A percentile compares a stretch with the other conserved stretches of the same genome.
Evolutionary conservation across 2,888 invertebrate species (phyloP).

Genomic region (Proisotoma minuta): DNA sequence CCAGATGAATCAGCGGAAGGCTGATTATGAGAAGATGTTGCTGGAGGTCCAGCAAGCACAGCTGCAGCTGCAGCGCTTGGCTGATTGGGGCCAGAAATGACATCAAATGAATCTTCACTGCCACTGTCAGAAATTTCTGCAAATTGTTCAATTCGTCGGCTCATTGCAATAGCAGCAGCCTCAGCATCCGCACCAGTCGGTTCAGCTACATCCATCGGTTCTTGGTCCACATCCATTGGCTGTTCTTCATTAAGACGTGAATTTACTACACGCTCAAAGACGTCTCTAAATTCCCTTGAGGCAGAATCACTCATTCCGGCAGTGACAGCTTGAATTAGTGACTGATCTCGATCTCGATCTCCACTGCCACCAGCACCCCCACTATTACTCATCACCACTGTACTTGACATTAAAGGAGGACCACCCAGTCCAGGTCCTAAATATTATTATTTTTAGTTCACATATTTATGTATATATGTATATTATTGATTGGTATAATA

Average conservation of each 20-base stretch:
- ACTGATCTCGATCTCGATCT: constrained; percentile 8
- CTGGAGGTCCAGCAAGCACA: constrained; percentile 13
- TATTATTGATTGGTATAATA: no score
- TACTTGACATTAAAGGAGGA: constrained; percentile 13
- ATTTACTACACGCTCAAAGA: constrained; percentile 11
- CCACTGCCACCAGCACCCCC: no score
- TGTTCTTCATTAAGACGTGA: constrained; percentile 24
- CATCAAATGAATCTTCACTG: constrained; percentile 13
- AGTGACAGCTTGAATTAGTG: constrained; percentile 10
- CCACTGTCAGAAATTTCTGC: constrained; percentile 16
- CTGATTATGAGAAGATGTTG: no score
- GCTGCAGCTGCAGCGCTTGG: constrained; percentile 20
- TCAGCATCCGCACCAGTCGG: no score
- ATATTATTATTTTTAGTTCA: no score
- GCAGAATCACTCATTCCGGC: constrained; percentile 14
- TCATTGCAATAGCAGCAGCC: neutral
- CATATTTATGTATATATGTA: no score
- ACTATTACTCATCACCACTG: no score
- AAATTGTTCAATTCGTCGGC: neutral
- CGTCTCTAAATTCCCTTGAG: constrained; percentile 9
- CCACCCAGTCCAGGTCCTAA: neutral
- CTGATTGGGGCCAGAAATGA: constrained; percentile 9
- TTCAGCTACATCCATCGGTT: neutral
- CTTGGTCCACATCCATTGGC: constrained; percentile 39
- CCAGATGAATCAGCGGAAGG: neutral